Conservation (phyloP, 2,797 vertebrate genomes). For the Poecilia gillii region DNA sequence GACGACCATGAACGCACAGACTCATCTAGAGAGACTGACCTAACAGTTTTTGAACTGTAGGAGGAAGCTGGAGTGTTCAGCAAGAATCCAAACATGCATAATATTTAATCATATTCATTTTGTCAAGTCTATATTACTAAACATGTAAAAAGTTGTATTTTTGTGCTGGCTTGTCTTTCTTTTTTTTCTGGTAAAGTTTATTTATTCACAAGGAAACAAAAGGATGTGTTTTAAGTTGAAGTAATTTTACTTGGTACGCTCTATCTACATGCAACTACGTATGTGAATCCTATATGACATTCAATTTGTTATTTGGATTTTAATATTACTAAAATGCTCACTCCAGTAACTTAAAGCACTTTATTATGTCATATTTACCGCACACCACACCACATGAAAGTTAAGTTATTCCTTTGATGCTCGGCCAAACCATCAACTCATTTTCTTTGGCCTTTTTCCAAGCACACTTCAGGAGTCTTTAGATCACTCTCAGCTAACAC, state of each 20-base stretch:
- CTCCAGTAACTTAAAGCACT: neutral
- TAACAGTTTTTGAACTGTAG: no score
- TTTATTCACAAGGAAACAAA: neutral
- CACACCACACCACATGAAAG: slow-evolving; percentile 1
- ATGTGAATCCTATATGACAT: neutral
- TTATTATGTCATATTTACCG: slow-evolving; percentile 9
- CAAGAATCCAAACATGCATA: no score
- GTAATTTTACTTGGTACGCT: neutral
- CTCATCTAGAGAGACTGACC: no score
- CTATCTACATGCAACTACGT: neutral
- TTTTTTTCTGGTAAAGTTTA: neutral
- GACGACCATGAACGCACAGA: no score
- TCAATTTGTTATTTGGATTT: slow-evolving; percentile 4
- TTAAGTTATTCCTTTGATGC: slow-evolving; percentile 4
- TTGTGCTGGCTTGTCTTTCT: neutral
- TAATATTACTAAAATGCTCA: neutral
- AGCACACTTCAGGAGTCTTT: slow-evolving; percentile 18
- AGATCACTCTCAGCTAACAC: slow-evolving; percentile 24
- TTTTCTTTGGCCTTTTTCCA: slow-evolving; percentile 21
- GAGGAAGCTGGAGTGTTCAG: no score
- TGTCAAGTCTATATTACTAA: no score
- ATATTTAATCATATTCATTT: no score
- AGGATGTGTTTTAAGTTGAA: neutral
- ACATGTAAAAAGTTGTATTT: no score
- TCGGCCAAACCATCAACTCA: slow-evolving; percentile 9